Base-by-base conservation (phyloP, 1,140 invertebrate genomes). In the Euwallacea fornicatus region DNA sequence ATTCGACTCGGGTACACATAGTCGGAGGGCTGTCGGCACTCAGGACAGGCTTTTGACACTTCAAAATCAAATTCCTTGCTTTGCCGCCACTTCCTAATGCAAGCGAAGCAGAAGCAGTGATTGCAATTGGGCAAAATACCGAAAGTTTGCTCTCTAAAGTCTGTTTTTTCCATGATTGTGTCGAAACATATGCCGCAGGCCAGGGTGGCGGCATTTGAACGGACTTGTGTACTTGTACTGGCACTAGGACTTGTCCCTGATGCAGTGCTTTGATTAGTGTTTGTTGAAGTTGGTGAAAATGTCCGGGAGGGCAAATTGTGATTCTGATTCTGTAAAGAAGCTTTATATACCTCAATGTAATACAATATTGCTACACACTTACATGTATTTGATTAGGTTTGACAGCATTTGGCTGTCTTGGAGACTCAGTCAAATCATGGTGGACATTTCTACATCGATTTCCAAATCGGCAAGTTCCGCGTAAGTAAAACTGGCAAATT, bases 141-240 rank as follows among this genome's bases (percentile, higher is more conserved):
- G 80, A 96, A 96, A 67, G 92, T 86, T 69, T 89, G 88, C 77
- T 92, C 89, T 7, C 84, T 41, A 7, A 83, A 79, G 0, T 85
- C 79, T 55, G 85, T 82, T 78, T 94, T 94, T 71, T 94, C 90
- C 84, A 92, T 85, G 47, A 95, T 86, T 16, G 85, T 85, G 76
- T 96, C 93, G 82, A 95, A 93, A 81, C 94, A 96, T 71, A 96
- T 92, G 16, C 93, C 92, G 80, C 94, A 96, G 6, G 86, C 86
- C 80, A 16, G 10, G 13, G n/a, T 58, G 21, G 11, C 16, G 10
- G 16, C 16, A 58, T 3, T 58, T 2, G n/a, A 16, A 16, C 55
- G 8, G 8, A 7, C 55, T 9, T 63, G 42, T 44, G 42, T 43
- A 46, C 13, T 7, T 9, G 60, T 44, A 46, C 60, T 63, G 10